Evolutionary conservation across 2,888 invertebrate genomes (phyloP).

Genomic region (Ptychoptera contaminata): DNA sequence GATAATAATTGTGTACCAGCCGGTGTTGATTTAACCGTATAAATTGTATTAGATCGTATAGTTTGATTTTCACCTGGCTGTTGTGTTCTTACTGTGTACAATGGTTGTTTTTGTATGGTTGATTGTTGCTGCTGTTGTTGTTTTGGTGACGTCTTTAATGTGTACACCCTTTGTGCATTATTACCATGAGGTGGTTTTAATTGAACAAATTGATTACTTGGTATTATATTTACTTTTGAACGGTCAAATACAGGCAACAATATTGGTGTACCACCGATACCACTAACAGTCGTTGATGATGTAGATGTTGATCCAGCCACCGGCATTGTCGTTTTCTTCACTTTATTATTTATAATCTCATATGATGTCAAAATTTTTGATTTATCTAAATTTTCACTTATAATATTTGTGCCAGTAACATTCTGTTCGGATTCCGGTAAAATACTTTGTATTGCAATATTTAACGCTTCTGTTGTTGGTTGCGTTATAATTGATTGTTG

Average conservation of each 20-base stretch:
- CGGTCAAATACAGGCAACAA: constrained; percentile 11
- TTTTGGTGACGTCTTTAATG: constrained; percentile 20
- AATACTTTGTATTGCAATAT: constrained; percentile 29
- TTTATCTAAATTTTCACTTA: not conserved
- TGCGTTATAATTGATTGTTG: constrained; percentile 7
- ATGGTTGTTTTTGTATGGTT: not conserved
- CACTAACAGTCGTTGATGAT: not conserved
- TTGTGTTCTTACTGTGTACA: not conserved
- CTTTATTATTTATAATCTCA: constrained; percentile 15
- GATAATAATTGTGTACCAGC: constrained; percentile 22
- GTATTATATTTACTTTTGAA: constrained; percentile 29
- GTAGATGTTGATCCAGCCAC: not conserved
- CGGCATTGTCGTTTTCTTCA: constrained; percentile 3
- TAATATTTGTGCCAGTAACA: constrained; percentile 11
- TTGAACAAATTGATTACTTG: constrained; percentile 28
- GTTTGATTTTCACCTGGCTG: not conserved
- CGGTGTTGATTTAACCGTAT: constrained; percentile 10
- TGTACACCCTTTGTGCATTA: constrained; percentile 25
- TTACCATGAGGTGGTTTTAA: constrained; percentile 19
- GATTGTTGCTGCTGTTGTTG: constrained; percentile 7
- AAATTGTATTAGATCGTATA: constrained; percentile 5
- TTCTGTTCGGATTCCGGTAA: constrained; percentile 19
- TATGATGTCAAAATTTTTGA: constrained; percentile 14
- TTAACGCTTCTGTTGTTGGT: constrained; percentile 22
- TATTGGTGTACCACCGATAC: constrained; percentile 3